Evolutionary conservation across 2,797 vertebrate genomes (phyloP), one percentile per base, ranked within the genome.

Genomic region (Petrocephalus schoutedeni): DNA sequence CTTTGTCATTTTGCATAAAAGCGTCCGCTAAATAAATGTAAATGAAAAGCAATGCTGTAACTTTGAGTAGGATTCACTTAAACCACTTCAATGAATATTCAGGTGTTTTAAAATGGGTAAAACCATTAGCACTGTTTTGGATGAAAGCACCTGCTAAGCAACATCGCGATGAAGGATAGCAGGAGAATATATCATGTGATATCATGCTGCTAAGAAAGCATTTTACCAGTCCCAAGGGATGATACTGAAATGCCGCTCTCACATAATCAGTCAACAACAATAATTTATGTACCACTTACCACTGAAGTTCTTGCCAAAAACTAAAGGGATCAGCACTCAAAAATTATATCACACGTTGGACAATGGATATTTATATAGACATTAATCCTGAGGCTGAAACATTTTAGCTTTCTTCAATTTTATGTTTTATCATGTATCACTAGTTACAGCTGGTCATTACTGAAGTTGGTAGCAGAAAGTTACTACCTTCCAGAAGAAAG

Each of bases 361-460:
- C 59, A 56, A 14, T 80, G 16, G 56, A 83, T 88, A 84, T 83
- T 54, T 74, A 82, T 61, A 51, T 19, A 88, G 87, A 84, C 53
- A 77, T 51, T 83, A 84, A 82, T 59, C 56, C 77, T 49, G 10
- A 57, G 12, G 56, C 57, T 88, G 80, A 83, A 49, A 45, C 54
- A 88, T 54, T 58, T 83, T 19, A n/a, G 12, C 80, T 77, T 54
- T 45, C 59, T 88, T 84, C 10, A 57, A 14, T 14, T 57, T 57
- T 84, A 77, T n/a, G 49, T 77, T 32, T 61, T 71, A 28, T 28
- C 0, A 71, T 28, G 23, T 28, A 21, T 10, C 64, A 71, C 23
- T 23, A 23, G 64, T 28, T 71, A 28, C 28, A 23, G 64, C 64
- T 21, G 28, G 64, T 32, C 2, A 28, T 57, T 80, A 7, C 19